A percentile compares a stretch with the other conserved stretches of the same genome.
Evolutionary conservation across 1,140 invertebrate genomes (phyloP).

Genomic region (Meloidogyne chitwoodi): DNA sequence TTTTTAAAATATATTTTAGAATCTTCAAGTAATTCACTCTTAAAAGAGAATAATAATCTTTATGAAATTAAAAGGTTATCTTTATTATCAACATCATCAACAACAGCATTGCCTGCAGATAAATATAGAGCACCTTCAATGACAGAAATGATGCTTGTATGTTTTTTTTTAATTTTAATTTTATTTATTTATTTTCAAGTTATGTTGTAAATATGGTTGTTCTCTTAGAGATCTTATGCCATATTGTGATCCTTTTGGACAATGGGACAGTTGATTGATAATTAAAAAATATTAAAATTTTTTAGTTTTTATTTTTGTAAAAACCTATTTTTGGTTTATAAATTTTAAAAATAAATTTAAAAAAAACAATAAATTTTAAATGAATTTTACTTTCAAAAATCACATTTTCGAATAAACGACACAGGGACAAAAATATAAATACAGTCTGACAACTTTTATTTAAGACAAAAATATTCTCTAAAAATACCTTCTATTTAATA

Average conservation of each 20-base stretch:
- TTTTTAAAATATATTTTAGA: no score
- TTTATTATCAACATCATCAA: background rate
- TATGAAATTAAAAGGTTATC: background rate
- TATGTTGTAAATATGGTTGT: slow-evolving; percentile 28
- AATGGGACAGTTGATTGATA: slow-evolving; percentile 28
- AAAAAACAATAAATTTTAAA: no score
- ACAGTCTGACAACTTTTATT: no score
- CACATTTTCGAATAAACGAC: no score
- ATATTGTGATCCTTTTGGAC: slow-evolving; percentile 25
- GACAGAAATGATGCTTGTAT: slow-evolving; percentile 31
- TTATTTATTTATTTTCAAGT: background rate
- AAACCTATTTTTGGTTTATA: background rate
- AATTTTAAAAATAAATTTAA: no score
- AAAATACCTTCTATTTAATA: no score
- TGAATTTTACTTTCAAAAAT: no score
- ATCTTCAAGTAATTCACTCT: background rate
- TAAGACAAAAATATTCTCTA: no score
- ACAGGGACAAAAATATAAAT: no score
- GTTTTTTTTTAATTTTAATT: background rate
- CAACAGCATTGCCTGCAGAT: background rate
- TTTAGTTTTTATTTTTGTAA: background rate
- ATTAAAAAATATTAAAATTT: background rate
- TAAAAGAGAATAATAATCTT: background rate
- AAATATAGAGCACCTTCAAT: slow-evolving; percentile 25
- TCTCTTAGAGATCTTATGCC: slow-evolving; percentile 27